These are phyloP conservation scores for Cremastobaeus sp. DNA, from an alignment of 2,888 invertebrate species.

Conservation along the genomic window DNA sequence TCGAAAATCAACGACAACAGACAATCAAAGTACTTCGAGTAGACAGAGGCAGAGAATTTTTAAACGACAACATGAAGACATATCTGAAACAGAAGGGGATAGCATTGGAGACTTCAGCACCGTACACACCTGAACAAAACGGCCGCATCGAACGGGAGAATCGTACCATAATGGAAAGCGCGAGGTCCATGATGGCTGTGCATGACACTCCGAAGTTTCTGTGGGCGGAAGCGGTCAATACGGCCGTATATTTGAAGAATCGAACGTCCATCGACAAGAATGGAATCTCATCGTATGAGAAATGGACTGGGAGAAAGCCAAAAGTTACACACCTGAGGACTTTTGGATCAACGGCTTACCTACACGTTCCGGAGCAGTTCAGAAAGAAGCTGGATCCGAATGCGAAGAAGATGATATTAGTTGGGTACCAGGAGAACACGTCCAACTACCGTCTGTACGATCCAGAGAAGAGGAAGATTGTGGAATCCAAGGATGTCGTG, in stretches of 20 bases:
- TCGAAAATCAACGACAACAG: conserved; percentile 40
- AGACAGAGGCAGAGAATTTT: conserved; percentile 52
- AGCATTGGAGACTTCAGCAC: conserved; percentile 12
- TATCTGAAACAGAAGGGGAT: conserved; percentile 5
- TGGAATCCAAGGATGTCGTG: conserved; percentile 27
- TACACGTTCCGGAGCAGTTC: conserved; percentile 51
- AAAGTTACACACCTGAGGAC: conserved; percentile 40
- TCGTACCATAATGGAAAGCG: conserved; percentile 34
- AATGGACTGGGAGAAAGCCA: conserved; percentile 53
- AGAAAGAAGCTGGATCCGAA: conserved; percentile 59
- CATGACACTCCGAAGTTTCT: conserved; percentile 2
- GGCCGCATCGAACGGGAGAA: conserved; percentile 35
- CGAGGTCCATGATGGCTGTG: conserved; percentile 32
- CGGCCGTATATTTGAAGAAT: conserved; percentile 13
- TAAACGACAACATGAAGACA: conserved; percentile 8
- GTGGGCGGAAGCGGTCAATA: conserved; percentile 43
- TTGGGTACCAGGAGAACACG: conserved; percentile 53
- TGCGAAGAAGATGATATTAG: conserved; percentile 54
- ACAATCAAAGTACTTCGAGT: conserved; percentile 46
- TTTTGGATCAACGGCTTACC: conserved; percentile 56
- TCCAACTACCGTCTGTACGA: conserved; percentile 46
- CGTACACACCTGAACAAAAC: conserved; percentile 37
- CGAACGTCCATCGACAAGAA: not conserved
- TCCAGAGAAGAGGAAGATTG: not conserved
- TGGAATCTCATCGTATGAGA: conserved; percentile 30